Percentiles rank a stretch among this genome's conserved stretches.
These are phyloP conservation scores for Timema podura DNA, from an alignment of 2,888 invertebrate genomes.

Conservation along the genomic window DNA sequence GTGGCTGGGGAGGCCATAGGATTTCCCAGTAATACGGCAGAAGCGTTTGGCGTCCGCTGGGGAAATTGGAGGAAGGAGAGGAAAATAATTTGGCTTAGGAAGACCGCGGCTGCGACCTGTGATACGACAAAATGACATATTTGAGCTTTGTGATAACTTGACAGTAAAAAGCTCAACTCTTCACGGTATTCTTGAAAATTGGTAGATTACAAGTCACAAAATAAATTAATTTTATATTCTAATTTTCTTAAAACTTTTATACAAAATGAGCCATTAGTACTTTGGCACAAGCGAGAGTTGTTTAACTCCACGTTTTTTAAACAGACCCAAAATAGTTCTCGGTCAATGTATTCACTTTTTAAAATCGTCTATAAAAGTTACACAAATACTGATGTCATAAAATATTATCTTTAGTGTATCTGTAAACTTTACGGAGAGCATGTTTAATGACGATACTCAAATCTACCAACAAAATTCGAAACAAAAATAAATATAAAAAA, in stretches of 20 bases:
- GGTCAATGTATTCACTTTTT: too few species aligned
- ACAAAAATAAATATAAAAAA: too few species aligned
- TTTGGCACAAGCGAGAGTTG: too few species aligned
- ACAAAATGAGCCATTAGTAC: neutral
- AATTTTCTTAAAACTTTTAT: neutral
- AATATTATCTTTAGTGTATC: too few species aligned
- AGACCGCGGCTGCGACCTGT: conserved; percentile 75
- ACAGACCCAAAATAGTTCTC: too few species aligned
- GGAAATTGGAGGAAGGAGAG: conserved; percentile 72
- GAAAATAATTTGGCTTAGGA: conserved; percentile 78
- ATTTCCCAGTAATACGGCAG: conserved; percentile 75
- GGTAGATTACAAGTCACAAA: neutral
- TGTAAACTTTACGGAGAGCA: too few species aligned
- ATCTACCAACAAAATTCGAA: too few species aligned
- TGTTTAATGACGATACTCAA: too few species aligned
- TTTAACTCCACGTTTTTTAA: too few species aligned
- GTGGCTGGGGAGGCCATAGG: conserved; percentile 67
- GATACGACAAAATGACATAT: conserved; percentile 67
- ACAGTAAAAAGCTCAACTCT: neutral
- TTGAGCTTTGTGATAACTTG: neutral
- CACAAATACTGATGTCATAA: too few species aligned
- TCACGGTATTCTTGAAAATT: neutral
- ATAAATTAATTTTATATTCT: neutral
- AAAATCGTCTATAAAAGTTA: too few species aligned
- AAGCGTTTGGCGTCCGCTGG: conserved; percentile 78